These are phyloP conservation scores for Siphamia tubifer DNA, from an alignment of 2,113 vertebrate genomes.

Conservation along the genomic window DNA sequence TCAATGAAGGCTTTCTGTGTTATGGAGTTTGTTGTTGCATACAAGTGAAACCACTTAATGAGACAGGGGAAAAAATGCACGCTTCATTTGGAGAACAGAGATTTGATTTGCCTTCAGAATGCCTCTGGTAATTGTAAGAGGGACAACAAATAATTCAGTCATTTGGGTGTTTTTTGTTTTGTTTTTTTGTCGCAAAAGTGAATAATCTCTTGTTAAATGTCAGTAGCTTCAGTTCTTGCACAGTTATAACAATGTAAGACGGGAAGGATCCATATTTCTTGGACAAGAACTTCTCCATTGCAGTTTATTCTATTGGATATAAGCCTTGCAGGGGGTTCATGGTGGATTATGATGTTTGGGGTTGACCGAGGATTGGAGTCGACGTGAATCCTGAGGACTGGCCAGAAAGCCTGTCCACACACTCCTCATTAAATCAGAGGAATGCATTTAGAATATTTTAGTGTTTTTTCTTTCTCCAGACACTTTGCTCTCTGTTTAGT, in stretches of 20 bases:
- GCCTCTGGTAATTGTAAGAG: not conserved
- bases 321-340: not conserved
- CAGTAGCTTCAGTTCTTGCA: not conserved
- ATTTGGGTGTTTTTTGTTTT: not conserved
- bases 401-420: not conserved
- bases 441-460: slow-evolving; percentile 9
- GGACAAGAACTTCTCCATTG: not conserved
- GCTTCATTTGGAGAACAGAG: not conserved
- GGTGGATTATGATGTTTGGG: not conserved
- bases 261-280: slow-evolving; percentile 17
- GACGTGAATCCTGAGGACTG: not conserved
- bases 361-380: not conserved
- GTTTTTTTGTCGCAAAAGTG: not conserved
- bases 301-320: not conserved
- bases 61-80: not conserved
- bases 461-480: slow-evolving; percentile 2
- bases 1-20: not conserved
- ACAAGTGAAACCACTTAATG: slow-evolving; percentile 9
- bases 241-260: slow-evolving; percentile 7
- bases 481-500: slow-evolving; percentile 2
- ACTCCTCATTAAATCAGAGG: slow-evolving; percentile 3
- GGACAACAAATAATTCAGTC: not conserved
- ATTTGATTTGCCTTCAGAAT: not conserved
- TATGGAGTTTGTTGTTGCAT: not conserved
- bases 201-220: not conserved